Evolutionary conservation across 1,140 invertebrate genomes (phyloP).

Genomic region (Sinella curviseta): DNA sequence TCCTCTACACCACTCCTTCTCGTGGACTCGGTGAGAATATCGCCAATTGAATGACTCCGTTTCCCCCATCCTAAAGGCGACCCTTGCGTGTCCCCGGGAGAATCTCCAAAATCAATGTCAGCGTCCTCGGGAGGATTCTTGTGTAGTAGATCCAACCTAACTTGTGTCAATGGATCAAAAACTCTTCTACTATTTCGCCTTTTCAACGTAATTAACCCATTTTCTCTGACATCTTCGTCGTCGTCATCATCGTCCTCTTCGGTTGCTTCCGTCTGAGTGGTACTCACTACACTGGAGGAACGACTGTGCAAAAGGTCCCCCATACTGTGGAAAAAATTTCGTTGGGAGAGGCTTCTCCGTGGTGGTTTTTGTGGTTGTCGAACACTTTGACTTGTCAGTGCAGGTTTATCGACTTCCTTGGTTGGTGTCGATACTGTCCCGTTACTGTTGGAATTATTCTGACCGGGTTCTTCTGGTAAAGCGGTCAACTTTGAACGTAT

Average conservation of each 20-base stretch:
- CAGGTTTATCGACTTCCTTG: not conserved
- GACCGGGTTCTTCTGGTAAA: constrained; percentile 49
- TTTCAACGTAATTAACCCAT: not conserved
- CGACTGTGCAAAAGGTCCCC: not conserved
- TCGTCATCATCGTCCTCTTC: not conserved
- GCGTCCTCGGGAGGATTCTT: constrained; percentile 19
- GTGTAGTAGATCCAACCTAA: constrained; percentile 42
- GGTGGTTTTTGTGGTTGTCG: not conserved
- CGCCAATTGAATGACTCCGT: constrained; percentile 39
- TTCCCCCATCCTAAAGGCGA: constrained; percentile 15
- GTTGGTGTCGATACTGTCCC: not conserved
- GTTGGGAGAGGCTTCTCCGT: not conserved
- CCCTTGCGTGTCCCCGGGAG: constrained; percentile 22
- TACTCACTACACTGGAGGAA: not conserved
- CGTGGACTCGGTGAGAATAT: constrained; percentile 29
- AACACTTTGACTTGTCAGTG: not conserved
- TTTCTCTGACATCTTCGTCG: not conserved
- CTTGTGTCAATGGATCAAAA: constrained; percentile 35
- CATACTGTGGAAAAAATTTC: constrained; percentile 5
- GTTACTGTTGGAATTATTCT: not conserved
- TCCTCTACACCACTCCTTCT: constrained; percentile 17
- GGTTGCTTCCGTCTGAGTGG: not conserved
- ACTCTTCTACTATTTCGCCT: not conserved
- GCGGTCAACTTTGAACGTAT: constrained; percentile 51
- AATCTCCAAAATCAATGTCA: not conserved